A percentile compares a stretch with the other conserved stretches of the same genome.
These are phyloP conservation scores for Andrena chrysosceles DNA, from an alignment of 2,888 invertebrate genomes.

Conservation along the genomic window DNA sequence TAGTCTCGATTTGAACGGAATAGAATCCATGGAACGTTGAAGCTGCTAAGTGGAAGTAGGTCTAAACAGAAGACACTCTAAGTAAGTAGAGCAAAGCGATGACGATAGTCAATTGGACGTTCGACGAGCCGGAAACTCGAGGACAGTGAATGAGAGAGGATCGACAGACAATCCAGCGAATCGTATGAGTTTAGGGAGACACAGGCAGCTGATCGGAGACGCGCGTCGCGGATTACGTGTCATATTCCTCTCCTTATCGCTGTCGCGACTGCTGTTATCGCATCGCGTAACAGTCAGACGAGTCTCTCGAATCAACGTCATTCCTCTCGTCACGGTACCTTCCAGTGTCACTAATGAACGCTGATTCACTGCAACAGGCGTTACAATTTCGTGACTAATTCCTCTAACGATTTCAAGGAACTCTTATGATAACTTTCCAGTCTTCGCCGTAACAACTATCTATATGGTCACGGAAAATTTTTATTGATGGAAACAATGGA, in stretches of 20 bases:
- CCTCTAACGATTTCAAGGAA: neutral
- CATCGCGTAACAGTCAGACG: constrained; percentile 24
- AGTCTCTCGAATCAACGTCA: constrained; percentile 26
- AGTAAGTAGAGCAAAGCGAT: constrained; percentile 2
- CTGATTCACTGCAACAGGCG: constrained; percentile 24
- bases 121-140: constrained; percentile 25
- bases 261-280: constrained; percentile 37
- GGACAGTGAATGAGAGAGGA: constrained; percentile 6
- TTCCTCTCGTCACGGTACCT: constrained; percentile 33
- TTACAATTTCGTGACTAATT: constrained; percentile 7
- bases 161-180: constrained; percentile 32
- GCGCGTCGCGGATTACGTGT: constrained; percentile 41
- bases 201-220: constrained; percentile 21
- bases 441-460: neutral
- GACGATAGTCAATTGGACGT: neutral
- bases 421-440: neutral
- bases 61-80: neutral
- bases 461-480: constrained; percentile 7
- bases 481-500: neutral
- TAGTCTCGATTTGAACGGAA: neutral
- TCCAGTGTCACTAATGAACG: neutral
- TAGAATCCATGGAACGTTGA: neutral
- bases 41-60: neutral
- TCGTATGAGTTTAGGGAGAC: constrained; percentile 25
- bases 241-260: constrained; percentile 43